These are phyloP conservation scores for Ophraella communa DNA, from an alignment of 2,888 invertebrate genomes.

Conservation along the genomic window DNA sequence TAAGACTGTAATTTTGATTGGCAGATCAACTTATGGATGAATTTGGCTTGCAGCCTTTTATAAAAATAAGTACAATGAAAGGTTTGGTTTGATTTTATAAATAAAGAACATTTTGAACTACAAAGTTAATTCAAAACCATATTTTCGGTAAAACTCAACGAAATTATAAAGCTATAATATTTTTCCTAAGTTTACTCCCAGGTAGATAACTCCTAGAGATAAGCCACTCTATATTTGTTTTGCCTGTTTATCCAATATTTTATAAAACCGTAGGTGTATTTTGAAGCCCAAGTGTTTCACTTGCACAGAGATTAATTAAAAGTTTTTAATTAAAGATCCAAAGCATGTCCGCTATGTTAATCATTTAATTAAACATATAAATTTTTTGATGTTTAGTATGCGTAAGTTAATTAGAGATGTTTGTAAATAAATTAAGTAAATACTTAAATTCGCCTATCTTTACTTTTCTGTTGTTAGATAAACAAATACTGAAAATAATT, in stretches of 20 bases:
- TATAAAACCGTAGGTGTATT: conserved; percentile 44
- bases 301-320: conserved; percentile 52
- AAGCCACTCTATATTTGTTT: not conserved
- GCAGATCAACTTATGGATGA: no score
- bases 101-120: no score
- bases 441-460: no score
- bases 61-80: no score
- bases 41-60: no score
- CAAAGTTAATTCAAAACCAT: no score
- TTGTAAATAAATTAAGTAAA: no score
- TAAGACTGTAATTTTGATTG: no score
- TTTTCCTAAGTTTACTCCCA: conserved; percentile 1
- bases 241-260: conserved; percentile 34
- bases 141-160: no score
- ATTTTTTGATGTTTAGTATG: not conserved
- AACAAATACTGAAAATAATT: no score
- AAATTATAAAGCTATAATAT: not conserved
- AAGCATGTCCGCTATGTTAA: conserved; percentile 43
- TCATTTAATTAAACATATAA: conserved; percentile 28
- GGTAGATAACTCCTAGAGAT: not conserved
- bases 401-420: not conserved
- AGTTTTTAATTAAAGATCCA: conserved; percentile 52
- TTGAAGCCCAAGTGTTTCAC: conserved; percentile 32
- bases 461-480: no score
- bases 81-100: no score